Evolutionary conservation across 2,797 vertebrate genomes (phyloP).

Genomic region (Denticeps clupeoides): DNA sequence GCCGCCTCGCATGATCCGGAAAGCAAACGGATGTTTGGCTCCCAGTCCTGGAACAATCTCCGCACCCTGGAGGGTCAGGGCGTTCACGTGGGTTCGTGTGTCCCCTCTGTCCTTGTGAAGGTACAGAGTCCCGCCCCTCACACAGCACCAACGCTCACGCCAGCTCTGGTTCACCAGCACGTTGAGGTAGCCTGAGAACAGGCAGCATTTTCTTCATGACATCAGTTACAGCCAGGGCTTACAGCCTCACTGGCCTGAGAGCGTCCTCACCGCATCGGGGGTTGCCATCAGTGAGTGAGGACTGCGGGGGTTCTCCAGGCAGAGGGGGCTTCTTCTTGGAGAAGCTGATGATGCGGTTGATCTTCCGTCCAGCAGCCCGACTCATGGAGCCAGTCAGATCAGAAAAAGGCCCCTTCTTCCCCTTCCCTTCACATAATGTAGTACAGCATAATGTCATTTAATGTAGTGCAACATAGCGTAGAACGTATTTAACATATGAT

Average conservation of each 20-base stretch:
- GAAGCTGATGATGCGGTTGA: constrained; percentile 94
- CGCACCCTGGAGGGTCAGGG: constrained; percentile 71
- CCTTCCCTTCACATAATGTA: constrained; percentile 60
- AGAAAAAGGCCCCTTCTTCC: constrained; percentile 78
- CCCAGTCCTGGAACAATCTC: constrained; percentile 80
- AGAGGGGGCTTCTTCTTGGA: constrained; percentile 83
- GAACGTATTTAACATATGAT: too few relatives aligned
- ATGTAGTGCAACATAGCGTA: too few relatives aligned
- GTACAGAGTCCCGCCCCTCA: constrained; percentile 74
- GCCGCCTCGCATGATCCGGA: constrained; percentile 73
- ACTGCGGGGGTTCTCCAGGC: constrained; percentile 58
- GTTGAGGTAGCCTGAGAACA: constrained; percentile 71
- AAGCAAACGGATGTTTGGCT: constrained; percentile 87
- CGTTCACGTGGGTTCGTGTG: constrained; percentile 62
- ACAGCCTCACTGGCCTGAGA: too few relatives aligned
- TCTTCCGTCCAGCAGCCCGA: constrained; percentile 86
- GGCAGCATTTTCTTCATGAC: too few relatives aligned
- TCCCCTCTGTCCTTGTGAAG: constrained; percentile 78
- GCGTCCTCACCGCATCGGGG: constrained; percentile 74
- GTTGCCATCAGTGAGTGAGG: constrained; percentile 66
- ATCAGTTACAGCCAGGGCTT: too few relatives aligned
- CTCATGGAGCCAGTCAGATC: constrained; percentile 92
- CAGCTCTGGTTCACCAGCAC: constrained; percentile 80
- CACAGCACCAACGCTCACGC: constrained; percentile 90
- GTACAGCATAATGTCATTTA: too few relatives aligned